These are phyloP conservation scores for Notocelia uddmanniana DNA, from an alignment of 2,888 invertebrate species.

Conservation along the genomic window DNA sequence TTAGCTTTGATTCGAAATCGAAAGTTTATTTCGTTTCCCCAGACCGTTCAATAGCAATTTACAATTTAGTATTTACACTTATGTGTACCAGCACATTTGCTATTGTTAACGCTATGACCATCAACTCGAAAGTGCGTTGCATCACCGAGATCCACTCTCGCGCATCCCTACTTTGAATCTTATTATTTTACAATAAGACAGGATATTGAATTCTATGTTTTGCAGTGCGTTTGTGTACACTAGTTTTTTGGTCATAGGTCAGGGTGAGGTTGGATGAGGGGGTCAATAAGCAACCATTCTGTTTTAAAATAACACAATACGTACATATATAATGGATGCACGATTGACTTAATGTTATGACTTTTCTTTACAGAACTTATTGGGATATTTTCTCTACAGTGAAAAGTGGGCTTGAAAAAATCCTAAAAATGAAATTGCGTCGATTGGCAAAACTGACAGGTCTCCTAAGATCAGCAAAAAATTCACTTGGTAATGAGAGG, in stretches of 20 bases:
- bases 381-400: too few relatives aligned
- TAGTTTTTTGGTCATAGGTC: constrained; percentile 17
- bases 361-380: too few relatives aligned
- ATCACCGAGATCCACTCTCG: background rate
- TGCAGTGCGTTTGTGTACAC: background rate
- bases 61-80: background rate
- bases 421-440: too few relatives aligned
- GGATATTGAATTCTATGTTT: background rate
- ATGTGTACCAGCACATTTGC: background rate
- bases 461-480: too few relatives aligned
- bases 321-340: too few relatives aligned
- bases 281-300: constrained; percentile 5
- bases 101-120: constrained; percentile 14
- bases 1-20: too few relatives aligned
- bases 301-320: background rate
- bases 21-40: too few relatives aligned
- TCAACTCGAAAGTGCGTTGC: constrained; percentile 20
- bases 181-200: background rate
- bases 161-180: background rate
- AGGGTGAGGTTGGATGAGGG: background rate
- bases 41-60: too few relatives aligned
- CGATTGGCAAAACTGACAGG: too few relatives aligned
- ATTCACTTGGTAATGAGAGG: too few relatives aligned
- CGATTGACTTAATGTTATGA: too few relatives aligned
- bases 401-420: too few relatives aligned